phyloP scores from a whole-genome alignment of 1,140 invertebrate genomes.

The Belonocnema kinseyi region DNA sequence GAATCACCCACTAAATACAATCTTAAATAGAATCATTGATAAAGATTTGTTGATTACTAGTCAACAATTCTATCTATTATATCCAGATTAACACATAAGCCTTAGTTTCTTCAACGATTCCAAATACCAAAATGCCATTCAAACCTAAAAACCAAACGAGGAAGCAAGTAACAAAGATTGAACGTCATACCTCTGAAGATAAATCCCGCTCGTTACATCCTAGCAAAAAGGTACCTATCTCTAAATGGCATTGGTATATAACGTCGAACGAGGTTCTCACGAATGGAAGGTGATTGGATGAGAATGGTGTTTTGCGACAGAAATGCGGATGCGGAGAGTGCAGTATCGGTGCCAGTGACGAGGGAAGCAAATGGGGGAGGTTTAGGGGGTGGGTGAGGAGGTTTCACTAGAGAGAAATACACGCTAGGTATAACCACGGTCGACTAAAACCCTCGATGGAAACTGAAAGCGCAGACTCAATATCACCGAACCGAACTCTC shows the following conservation, averaged over 20 bases:
- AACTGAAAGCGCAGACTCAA: constrained; percentile 73
- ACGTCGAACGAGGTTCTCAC: not conserved
- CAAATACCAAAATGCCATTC: too few relatives aligned
- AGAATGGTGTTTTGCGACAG: constrained; percentile 35
- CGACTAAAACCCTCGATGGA: constrained; percentile 41
- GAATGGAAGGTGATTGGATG: constrained; percentile 29
- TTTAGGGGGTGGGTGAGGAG: constrained; percentile 40
- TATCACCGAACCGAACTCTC: constrained; percentile 75
- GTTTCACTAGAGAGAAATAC: constrained; percentile 45
- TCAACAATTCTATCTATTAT: too few relatives aligned
- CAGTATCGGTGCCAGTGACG: constrained; percentile 35
- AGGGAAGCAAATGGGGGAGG: constrained; percentile 37
- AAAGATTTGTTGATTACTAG: too few relatives aligned
- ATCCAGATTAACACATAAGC: too few relatives aligned
- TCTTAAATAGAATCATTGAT: too few relatives aligned
- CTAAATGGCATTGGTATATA: not conserved
- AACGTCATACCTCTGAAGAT: not conserved
- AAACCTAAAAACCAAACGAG: too few relatives aligned
- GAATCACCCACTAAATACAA: too few relatives aligned
- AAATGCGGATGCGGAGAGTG: constrained; percentile 51
- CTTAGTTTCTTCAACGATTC: too few relatives aligned
- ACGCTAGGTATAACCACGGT: constrained; percentile 40
- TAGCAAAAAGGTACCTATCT: constrained; percentile 8
- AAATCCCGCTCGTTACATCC: not conserved
- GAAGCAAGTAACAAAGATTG: not conserved